phyloP scores from a whole-genome alignment of 2,888 invertebrate species.

The Drosophila testacea region DNA sequence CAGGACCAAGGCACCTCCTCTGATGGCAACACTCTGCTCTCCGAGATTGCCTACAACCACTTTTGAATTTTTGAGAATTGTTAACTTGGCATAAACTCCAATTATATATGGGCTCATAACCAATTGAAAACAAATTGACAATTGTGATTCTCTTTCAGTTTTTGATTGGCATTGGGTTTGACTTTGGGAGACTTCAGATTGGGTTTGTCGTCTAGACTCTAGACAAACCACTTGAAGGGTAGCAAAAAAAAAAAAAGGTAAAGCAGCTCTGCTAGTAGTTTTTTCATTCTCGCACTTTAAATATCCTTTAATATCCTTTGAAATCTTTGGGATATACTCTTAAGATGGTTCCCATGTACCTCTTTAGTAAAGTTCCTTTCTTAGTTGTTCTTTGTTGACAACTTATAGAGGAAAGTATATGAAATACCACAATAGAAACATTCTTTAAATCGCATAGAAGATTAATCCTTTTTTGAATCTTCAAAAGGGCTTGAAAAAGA shows the following conservation, averaged over 20 bases:
- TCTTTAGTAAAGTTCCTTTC: too few species aligned
- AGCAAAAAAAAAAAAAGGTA: neutral
- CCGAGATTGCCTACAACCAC: conserved; percentile 79
- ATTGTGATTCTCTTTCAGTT: conserved; percentile 15
- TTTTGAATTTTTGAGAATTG: conserved; percentile 43
- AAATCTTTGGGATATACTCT: too few species aligned
- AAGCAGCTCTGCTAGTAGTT: too few species aligned
- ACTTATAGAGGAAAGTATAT: too few species aligned
- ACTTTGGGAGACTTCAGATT: neutral
- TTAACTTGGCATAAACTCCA: conserved; percentile 19
- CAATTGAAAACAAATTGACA: conserved; percentile 30
- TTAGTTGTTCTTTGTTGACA: too few species aligned
- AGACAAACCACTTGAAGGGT: conserved; percentile 42
- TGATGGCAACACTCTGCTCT: conserved; percentile 67
- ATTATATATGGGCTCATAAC: conserved; percentile 18
- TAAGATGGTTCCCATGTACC: too few species aligned
- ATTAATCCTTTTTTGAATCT: too few species aligned
- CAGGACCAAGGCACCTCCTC: conserved; percentile 61
- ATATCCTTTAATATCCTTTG: too few species aligned
- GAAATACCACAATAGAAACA: too few species aligned
- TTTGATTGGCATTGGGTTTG: conserved; percentile 20
- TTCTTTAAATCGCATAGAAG: too few species aligned
- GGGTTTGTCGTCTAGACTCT: conserved; percentile 50
- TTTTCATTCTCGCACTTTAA: too few species aligned
- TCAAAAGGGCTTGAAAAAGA: too few species aligned